These are phyloP conservation scores for Nycticryphes semicollaris DNA, from an alignment of 2,113 vertebrate species.

Conservation along the genomic window DNA sequence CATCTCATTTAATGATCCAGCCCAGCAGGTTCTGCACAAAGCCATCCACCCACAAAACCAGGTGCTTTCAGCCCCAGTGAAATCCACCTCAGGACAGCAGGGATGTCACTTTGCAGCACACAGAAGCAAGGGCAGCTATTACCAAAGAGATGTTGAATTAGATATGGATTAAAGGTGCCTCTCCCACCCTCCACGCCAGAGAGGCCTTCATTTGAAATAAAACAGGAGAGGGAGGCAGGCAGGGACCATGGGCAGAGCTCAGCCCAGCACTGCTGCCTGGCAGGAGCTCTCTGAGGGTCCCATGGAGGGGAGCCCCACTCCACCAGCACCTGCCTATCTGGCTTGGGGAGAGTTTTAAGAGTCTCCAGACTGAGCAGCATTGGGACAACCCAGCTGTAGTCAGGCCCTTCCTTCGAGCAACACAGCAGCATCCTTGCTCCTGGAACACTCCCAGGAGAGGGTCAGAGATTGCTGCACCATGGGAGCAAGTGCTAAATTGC, in stretches of 20 bases:
- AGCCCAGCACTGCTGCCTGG: neutral
- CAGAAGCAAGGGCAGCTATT: neutral
- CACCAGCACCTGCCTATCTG: neutral
- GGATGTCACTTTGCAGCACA: neutral
- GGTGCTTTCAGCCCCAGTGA: neutral
- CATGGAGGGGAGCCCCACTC: neutral
- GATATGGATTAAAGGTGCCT: neutral
- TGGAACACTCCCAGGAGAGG: neutral
- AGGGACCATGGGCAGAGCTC: neutral
- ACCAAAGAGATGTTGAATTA: neutral
- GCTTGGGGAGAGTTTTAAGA: neutral
- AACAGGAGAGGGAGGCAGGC: neutral
- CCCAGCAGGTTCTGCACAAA: constrained; percentile 15
- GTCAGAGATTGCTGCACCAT: neutral
- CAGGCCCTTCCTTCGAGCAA: fast-evolving
- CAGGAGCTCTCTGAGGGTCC: neutral
- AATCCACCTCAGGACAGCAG: neutral
- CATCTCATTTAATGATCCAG: neutral
- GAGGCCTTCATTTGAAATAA: neutral
- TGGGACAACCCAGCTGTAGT: neutral
- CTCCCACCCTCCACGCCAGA: neutral
- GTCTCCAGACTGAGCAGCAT: neutral
- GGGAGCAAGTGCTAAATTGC: neutral
- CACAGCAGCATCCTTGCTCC: neutral
- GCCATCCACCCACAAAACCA: neutral